Evolutionary conservation across 1,140 invertebrate species (phyloP), one percentile per base, ranked within the genome.

Genomic region (Meteorus sp.): DNA sequence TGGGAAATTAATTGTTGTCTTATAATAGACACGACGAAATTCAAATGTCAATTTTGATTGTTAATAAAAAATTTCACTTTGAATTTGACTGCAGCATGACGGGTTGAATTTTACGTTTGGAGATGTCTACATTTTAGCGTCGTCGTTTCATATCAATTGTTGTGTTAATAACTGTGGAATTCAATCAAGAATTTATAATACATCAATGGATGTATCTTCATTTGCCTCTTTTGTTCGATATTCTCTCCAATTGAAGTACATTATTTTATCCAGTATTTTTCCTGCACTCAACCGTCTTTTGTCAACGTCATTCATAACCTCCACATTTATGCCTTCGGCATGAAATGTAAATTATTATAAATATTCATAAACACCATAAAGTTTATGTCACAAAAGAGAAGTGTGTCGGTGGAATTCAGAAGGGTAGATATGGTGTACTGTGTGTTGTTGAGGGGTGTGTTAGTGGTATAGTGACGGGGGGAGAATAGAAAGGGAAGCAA

Each of bases 271-370:
- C n/a, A 11, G 13, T 13, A 7, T 13, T 13, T 39, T 39, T 7
- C 6, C 6, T 39, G 19, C 35, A 43, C 41, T 31, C 41, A 19
- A 22, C 13, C 15, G 29, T 29, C 22, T 27, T 19, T 29, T 13
- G 45, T 55, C 39, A 29, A 23, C 44, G 22, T 33, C 44, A 17
- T 43, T 48, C 48, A 54, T n/a, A n/a, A n/a, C n/a, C n/a, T n/a
- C n/a, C 33, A 41, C 45, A 17, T 43, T 56, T 52, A 43, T 37
- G 56, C 56, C 61, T 60, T 59, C 59, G 65, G 59, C 69, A 64
- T 74, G 72, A 73, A 75, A 72, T 75, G 68, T 74, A 73, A 70
- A 75, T 75, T 74, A 74, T 71, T 74, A 75, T 75, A 75, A 75
- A 75, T 75, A 75, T 75, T 75, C 73, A 74, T 75, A 74, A 75